Evolutionary conservation across 2,888 invertebrate species (phyloP).

Genomic region (Amblyteles armatorius): DNA sequence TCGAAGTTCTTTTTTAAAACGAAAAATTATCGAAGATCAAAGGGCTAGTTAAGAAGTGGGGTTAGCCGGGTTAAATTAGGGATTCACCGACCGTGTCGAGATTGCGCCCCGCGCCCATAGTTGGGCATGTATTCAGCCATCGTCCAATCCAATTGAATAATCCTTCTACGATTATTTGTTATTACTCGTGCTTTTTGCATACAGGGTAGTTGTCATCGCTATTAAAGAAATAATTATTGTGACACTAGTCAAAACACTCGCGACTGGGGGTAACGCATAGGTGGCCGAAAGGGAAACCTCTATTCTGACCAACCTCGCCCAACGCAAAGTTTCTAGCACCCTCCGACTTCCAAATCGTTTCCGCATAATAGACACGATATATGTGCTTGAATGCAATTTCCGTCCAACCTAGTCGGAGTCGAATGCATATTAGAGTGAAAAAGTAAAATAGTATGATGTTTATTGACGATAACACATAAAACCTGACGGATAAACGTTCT

Average conservation of each 20-base stretch:
- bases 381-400: too few species aligned
- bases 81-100: slow-evolving; percentile 45
- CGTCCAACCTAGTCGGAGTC: too few species aligned
- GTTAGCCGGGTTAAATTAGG: slow-evolving; percentile 31
- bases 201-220: background rate
- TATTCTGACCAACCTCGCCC: too few species aligned
- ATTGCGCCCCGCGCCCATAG: slow-evolving; percentile 33
- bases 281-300: too few species aligned
- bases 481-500: too few species aligned
- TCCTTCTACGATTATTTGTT: slow-evolving; percentile 32
- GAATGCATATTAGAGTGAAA: too few species aligned
- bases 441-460: too few species aligned
- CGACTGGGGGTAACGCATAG: too few species aligned
- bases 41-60: background rate
- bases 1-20: background rate
- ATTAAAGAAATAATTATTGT: slow-evolving; percentile 11
- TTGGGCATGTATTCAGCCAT: slow-evolving; percentile 31
- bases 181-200: background rate
- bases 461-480: too few species aligned
- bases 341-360: too few species aligned
- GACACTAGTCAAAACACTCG: slow-evolving; percentile 30
- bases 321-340: too few species aligned
- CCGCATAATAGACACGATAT: too few species aligned
- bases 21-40: background rate
- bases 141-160: background rate